Percentiles rank a stretch among this genome's conserved stretches.
These are phyloP conservation scores for Erpetoichthys calabaricus DNA, from an alignment of 2,797 vertebrate species.

Conservation along the genomic window DNA sequence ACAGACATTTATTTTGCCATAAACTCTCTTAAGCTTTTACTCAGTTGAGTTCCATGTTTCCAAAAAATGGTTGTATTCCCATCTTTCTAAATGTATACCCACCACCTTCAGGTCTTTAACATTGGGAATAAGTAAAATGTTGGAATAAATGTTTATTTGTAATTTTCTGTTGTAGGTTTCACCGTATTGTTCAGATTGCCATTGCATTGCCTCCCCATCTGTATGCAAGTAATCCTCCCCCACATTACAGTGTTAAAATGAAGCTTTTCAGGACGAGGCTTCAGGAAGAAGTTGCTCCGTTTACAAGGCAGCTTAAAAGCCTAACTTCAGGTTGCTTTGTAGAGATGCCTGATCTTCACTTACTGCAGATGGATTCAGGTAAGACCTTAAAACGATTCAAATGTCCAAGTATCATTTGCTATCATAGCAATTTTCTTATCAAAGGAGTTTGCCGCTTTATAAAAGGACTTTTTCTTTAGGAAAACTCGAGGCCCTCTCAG, in stretches of 20 bases:
- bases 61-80: too few species aligned
- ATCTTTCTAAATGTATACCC: too few species aligned
- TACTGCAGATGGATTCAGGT: constrained; percentile 95
- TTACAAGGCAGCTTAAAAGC: constrained; percentile 46
- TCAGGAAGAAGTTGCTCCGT: constrained; percentile 44
- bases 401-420: background rate
- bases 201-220: constrained; percentile 66
- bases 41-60: too few species aligned
- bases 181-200: constrained; percentile 65
- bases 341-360: constrained; percentile 66
- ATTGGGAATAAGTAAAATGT: too few species aligned
- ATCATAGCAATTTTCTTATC: too few species aligned
- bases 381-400: constrained; percentile 2
- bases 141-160: too few species aligned
- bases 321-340: constrained; percentile 44
- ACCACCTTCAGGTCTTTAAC: too few species aligned
- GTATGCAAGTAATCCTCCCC: constrained; percentile 63
- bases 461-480: constrained; percentile 39
- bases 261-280: constrained; percentile 49
- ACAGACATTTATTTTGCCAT: too few species aligned
- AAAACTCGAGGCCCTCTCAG: constrained; percentile 84
- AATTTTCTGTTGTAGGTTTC: constrained; percentile 42
- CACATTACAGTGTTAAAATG: constrained; percentile 56
- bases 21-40: too few species aligned
- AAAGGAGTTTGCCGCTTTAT: background rate